phyloP scores from a whole-genome alignment of 1,140 invertebrate genomes.

The Drosophila orosa region DNA sequence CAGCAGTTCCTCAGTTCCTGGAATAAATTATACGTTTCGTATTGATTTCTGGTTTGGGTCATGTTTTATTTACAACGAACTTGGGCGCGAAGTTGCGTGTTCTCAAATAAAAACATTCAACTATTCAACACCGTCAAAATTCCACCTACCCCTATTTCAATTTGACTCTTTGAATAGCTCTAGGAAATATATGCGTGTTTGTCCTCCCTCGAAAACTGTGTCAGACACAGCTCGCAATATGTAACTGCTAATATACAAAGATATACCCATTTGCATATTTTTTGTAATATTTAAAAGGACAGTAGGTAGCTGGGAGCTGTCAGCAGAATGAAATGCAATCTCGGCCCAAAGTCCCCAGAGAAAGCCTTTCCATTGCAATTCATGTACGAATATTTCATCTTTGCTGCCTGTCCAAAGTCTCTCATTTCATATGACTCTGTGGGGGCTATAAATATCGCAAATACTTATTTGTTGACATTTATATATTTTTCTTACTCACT shows the following conservation, averaged over 20 bases:
- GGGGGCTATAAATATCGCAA: conserved; percentile 26
- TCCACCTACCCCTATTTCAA: conserved; percentile 2
- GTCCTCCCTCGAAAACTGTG: conserved; percentile 16
- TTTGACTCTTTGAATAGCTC: not conserved
- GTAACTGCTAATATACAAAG: conserved; percentile 11
- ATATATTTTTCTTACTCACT: conserved; percentile 40
- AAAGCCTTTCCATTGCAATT: conserved; percentile 19
- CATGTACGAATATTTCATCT: conserved; percentile 20
- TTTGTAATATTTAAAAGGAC: conserved; percentile 32
- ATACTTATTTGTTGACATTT: conserved; percentile 53
- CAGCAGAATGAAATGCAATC: conserved; percentile 44
- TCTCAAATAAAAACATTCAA: conserved; percentile 23
- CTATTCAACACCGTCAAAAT: not conserved
- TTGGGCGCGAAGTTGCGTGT: conserved; percentile 26
- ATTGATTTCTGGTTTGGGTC: conserved; percentile 14
- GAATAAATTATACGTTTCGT: conserved; percentile 7
- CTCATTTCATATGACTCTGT: conserved; percentile 18
- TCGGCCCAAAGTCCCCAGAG: conserved; percentile 16
- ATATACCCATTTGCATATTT: conserved; percentile 21
- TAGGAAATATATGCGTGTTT: conserved; percentile 17
- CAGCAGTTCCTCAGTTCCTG: not conserved
- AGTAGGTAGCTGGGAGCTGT: conserved; percentile 11
- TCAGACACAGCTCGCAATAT: conserved; percentile 6
- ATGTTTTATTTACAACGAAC: conserved; percentile 39
- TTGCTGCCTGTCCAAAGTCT: conserved; percentile 7